Evolutionary conservation across 2,888 invertebrate species (phyloP), one percentile per base, ranked within the genome.

Genomic region (Scaptomyza cyrtandrae): DNA sequence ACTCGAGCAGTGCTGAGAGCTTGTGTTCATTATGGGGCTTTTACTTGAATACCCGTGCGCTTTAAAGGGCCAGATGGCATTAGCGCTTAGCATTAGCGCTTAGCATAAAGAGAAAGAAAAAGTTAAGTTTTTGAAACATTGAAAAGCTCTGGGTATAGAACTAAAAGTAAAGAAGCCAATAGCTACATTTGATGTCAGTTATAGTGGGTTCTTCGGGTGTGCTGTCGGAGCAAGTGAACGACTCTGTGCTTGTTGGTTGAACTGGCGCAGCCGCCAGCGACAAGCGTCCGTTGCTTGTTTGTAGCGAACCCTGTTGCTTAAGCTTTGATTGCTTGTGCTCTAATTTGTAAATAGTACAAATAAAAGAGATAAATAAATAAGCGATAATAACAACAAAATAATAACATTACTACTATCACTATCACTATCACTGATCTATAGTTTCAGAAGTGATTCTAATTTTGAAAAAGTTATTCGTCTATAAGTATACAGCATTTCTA

Each of bases 1-100:
- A 96, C 83, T 95, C 95, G 63, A 98, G 94, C 39, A 98, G 93
- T 33, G 96, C 96, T 6, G 95, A 93, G 75, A 97, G 94, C 46
- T 86, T 88, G 39, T 83, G 76, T 64, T 87, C 91, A 31, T 78
- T 87, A 41, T 6, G 57, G 52, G 53, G 61, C 62, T 52, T 6
- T 61, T 27, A 44, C 31, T 9, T 59, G 48, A 33, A 68, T 4
- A 33, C 74, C 71, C 33, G 74, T 70, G 0, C 50, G 78, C 27
- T 19, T 10, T 14, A 57, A 14, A 27, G 65, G 71, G 9, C 89
- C 85, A 29, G 90, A 90, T 24, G 89, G 89, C 46, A 89, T 82
- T 43, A 84, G 80, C 27, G 91, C 89, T 67, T 90, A 16, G 10
- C n/a, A n/a, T n/a, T n/a, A n/a, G n/a, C n/a, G n/a, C n/a, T n/a